Conservation (phyloP, 2,113 vertebrate species). For the Cettia cetti region DNA sequence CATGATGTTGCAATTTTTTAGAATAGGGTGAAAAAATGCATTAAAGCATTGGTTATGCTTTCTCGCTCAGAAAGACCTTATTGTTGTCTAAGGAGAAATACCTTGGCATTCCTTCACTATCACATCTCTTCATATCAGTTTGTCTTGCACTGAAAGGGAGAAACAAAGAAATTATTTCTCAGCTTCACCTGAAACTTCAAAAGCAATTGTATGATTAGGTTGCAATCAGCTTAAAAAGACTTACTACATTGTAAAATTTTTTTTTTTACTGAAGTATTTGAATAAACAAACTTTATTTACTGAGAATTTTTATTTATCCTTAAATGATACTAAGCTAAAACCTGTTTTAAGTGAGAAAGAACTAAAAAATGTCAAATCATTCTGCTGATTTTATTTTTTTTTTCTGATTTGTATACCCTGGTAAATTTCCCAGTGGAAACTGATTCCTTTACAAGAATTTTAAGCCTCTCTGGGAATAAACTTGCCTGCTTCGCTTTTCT, state of each 20-base stretch:
- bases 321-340: neutral
- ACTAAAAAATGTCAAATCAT: neutral
- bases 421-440: neutral
- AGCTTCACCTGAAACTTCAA: conserved; percentile 31
- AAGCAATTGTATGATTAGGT: conserved; percentile 5
- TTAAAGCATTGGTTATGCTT: neutral
- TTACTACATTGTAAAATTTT: neutral
- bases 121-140: neutral
- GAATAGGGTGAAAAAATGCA: neutral
- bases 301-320: neutral
- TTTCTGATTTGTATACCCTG: neutral
- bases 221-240: neutral
- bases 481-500: neutral
- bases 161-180: conserved; percentile 30
- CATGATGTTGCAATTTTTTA: neutral
- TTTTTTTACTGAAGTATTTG: neutral
- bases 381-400: neutral
- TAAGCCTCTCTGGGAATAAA: neutral
- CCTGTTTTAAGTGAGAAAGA: neutral
- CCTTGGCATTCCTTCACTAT: neutral
- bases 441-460: neutral
- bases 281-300: neutral
- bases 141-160: neutral
- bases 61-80: conserved; percentile 17
- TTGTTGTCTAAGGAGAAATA: conserved; percentile 28